Evolutionary conservation across 2,113 vertebrate species (phyloP).

Genomic region (Microtus ochrogaster): DNA sequence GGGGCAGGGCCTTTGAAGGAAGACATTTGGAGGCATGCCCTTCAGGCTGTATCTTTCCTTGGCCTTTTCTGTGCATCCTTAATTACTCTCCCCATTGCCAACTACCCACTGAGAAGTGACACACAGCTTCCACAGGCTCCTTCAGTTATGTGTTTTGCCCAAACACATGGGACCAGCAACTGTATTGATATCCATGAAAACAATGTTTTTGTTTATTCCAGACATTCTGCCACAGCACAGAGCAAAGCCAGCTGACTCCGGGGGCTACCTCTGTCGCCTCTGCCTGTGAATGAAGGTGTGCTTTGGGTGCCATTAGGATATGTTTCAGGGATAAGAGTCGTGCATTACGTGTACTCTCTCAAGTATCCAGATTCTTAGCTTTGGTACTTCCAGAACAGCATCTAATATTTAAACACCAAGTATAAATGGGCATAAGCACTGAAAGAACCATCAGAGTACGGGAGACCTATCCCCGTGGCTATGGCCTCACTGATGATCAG

Average conservation of each 20-base stretch:
- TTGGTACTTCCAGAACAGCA: slow-evolving; percentile 4
- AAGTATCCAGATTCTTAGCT: background rate
- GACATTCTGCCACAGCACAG: background rate
- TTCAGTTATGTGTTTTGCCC: background rate
- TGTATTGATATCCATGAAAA: background rate
- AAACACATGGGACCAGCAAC: background rate
- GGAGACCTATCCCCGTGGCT: background rate
- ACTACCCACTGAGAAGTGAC: background rate
- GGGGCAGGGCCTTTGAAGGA: background rate
- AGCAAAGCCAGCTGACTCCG: background rate
- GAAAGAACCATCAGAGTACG: background rate
- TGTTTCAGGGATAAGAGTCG: background rate
- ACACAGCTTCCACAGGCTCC: background rate
- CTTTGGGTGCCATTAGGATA: background rate
- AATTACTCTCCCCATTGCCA: background rate
- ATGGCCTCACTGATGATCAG: background rate
- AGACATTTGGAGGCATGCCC: background rate
- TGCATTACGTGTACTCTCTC: background rate
- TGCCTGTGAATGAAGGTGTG: background rate
- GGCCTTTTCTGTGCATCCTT: background rate
- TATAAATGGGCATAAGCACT: background rate
- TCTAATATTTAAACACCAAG: background rate
- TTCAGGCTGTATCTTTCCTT: background rate
- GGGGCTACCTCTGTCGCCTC: background rate
- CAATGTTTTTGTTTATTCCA: background rate